Evolutionary conservation across 2,797 vertebrate genomes (phyloP), one percentile per base, ranked within the genome.

Genomic region (Mormyrops attenuatus): DNA sequence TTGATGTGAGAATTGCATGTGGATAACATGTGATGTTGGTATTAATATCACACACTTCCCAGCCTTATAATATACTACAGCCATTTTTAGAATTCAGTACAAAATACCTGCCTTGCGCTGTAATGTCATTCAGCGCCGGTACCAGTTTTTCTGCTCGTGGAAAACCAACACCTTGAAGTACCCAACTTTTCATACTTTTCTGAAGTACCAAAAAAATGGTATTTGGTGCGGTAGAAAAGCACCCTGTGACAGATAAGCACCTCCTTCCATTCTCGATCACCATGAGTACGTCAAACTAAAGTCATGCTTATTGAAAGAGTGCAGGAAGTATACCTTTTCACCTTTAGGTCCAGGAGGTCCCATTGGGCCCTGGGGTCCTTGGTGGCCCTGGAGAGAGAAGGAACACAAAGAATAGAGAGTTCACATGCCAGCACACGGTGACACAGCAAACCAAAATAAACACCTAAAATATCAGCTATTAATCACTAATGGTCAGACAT

Each of bases 311-410:
- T 34, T 38, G 30, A 87, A 11, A 44, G 17, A 20, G 69, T 50
- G 53, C 8, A 8, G 52, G 89, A 93, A 88, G 89, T 91, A 87
- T 95, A 99, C 99, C 98, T 99, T 99, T 96, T 97, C 97, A 91
- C 98, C 99, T 96, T 98, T 99, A 91, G 97, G 94, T 94, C 99
- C 98, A 44, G 97, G 96, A 92, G 96, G 91, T 92, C 99, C 99
- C 0, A 97, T 96, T 0, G 97, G 95, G 77, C 98, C 98, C 0
- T 94, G 94, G 22, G 95, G 89, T 94, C 99, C 99, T 91, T 95
- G 94, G 85, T 99, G 98, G 87, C 99, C 99, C 99, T 99, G 90
- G n/a, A 89, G 88, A 90, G 60, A 92, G 69, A 92, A 2, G 93
- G 2, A 91, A 52, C 22, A 90, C 73, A 89, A 89, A 63, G 77